Evolutionary conservation across 2,888 invertebrate genomes (phyloP).

Genomic region (Acrobasis consociella): DNA sequence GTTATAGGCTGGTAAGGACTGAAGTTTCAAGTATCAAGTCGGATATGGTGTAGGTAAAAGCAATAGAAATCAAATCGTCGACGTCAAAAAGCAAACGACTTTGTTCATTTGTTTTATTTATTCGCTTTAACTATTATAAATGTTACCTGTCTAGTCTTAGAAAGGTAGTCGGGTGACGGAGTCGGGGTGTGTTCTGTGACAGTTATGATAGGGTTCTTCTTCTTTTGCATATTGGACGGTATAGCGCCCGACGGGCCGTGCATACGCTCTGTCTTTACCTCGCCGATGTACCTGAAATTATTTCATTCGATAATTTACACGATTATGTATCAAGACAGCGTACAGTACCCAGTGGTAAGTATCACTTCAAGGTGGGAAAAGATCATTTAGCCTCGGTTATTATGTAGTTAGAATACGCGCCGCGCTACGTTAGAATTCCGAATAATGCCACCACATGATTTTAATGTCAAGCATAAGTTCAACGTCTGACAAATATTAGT

Average conservation of each 20-base stretch:
- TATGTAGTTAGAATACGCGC: too few species aligned
- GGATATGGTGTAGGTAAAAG: too few species aligned
- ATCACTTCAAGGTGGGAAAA: not conserved
- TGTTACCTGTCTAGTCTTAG: conserved; percentile 83
- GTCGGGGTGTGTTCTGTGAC: conserved; percentile 98
- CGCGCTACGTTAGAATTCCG: too few species aligned
- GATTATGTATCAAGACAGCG: not conserved
- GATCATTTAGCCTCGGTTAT: not conserved
- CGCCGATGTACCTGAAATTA: conserved; percentile 86
- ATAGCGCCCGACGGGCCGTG: conserved; percentile 79
- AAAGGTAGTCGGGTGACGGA: conserved; percentile 93
- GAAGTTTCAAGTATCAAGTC: too few species aligned
- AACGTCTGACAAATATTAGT: too few species aligned
- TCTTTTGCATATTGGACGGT: conserved; percentile 81
- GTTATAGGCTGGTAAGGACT: too few species aligned
- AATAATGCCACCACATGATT: too few species aligned
- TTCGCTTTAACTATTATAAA: not conserved
- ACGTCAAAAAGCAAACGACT: not conserved
- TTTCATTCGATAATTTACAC: conserved; percentile 31
- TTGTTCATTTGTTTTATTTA: not conserved
- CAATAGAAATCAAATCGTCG: too few species aligned
- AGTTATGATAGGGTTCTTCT: conserved; percentile 97
- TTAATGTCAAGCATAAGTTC: too few species aligned
- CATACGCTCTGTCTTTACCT: conserved; percentile 84
- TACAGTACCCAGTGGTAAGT: not conserved